These are phyloP conservation scores for Columba janthina DNA, from an alignment of 2,113 vertebrate genomes.

Conservation along the genomic window DNA sequence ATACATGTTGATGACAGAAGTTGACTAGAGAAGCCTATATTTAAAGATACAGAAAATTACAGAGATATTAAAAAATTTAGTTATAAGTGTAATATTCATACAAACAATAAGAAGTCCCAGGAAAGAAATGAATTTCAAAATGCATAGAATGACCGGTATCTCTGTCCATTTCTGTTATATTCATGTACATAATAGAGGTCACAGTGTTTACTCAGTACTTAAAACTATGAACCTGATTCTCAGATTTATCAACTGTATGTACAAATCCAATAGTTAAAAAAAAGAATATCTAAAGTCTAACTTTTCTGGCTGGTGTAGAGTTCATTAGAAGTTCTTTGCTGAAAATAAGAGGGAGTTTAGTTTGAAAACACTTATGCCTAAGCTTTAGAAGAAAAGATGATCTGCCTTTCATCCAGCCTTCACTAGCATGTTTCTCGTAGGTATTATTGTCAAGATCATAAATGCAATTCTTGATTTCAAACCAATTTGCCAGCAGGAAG, in stretches of 20 bases:
- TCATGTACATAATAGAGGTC: background rate
- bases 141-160: rapidly evolving
- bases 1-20: background rate
- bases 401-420: constrained; percentile 52
- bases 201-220: background rate
- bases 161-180: background rate
- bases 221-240: background rate
- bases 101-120: background rate
- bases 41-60: background rate
- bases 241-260: background rate
- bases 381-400: constrained; percentile 9
- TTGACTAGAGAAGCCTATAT: background rate
- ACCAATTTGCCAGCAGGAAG: constrained; percentile 56
- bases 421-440: background rate
- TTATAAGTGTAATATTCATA: background rate
- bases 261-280: background rate
- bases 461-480: constrained; percentile 57
- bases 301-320: background rate
- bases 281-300: background rate
- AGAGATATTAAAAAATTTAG: background rate
- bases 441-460: constrained; percentile 55
- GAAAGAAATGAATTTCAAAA: background rate
- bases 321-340: background rate
- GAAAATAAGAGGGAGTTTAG: background rate
- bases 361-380: constrained; percentile 1